phyloP scores from a whole-genome alignment of 2,888 invertebrate genomes.

The Embidobia sp. region DNA sequence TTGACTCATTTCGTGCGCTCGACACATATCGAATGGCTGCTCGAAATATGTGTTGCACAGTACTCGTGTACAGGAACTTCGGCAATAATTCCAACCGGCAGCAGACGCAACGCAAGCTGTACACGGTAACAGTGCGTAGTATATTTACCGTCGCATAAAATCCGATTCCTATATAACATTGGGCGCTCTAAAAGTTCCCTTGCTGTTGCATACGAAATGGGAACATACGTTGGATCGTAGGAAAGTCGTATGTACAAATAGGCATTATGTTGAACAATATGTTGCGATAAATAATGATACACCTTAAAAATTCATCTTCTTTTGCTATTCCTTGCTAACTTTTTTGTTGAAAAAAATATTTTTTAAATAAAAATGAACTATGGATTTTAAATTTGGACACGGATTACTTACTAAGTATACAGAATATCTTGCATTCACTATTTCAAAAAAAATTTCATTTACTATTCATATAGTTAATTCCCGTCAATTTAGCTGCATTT shows the following conservation, averaged over 20 bases:
- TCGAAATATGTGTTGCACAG: conserved; percentile 55
- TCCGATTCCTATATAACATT: conserved; percentile 62
- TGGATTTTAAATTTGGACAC: no score
- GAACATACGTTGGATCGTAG: conserved; percentile 57
- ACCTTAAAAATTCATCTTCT: conserved; percentile 21
- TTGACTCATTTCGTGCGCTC: conserved; percentile 43
- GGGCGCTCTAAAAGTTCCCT: conserved; percentile 55
- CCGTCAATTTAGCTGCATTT: no score
- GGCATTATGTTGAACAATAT: conserved; percentile 49
- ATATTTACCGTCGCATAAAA: conserved; percentile 64
- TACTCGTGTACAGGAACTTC: conserved; percentile 58
- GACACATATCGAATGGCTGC: conserved; percentile 51
- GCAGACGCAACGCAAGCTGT: conserved; percentile 60
- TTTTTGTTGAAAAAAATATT: no score
- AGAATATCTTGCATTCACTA: no score
- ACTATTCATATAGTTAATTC: no score
- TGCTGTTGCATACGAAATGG: conserved; percentile 60
- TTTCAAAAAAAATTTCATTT: no score
- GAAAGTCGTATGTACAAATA: conserved; percentile 54
- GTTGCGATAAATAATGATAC: conserved; percentile 49
- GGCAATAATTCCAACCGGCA: conserved; percentile 58
- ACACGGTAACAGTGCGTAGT: conserved; percentile 61
- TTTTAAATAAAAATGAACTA: no score
- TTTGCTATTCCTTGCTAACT: no score
- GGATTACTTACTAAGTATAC: no score